Evolutionary conservation across 2,113 vertebrate species (phyloP).

Genomic region (Gasterosteus nipponicus): DNA sequence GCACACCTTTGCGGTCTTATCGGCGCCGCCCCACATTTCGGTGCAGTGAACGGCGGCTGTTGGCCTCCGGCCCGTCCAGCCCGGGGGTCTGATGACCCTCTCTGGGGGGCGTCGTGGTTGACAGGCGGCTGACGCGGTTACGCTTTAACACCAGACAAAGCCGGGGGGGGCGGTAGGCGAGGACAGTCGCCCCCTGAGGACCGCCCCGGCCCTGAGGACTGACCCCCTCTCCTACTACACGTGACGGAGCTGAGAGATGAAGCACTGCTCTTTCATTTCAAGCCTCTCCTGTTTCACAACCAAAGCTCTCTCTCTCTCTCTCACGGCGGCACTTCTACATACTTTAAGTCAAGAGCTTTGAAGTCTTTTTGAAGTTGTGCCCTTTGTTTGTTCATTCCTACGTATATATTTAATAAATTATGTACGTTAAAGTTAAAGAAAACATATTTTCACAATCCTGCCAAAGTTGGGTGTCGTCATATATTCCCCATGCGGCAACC

Average conservation of each 20-base stretch:
- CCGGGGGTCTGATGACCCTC: constrained; percentile 62
- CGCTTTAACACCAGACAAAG: constrained; percentile 68
- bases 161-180: constrained; percentile 53
- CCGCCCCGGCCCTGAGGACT: constrained; percentile 50
- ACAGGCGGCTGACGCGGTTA: constrained; percentile 65
- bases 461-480: neutral
- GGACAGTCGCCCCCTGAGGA: constrained; percentile 52
- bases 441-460: neutral
- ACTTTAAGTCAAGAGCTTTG: constrained; percentile 16
- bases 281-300: constrained; percentile 68
- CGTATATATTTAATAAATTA: neutral
- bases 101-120: constrained; percentile 59
- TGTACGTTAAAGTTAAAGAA: neutral
- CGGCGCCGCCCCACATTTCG: constrained; percentile 41
- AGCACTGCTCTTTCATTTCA: constrained; percentile 73
- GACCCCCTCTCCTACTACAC: constrained; percentile 68
- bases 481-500: neutral
- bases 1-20: constrained; percentile 20
- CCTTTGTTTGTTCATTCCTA: neutral
- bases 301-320: constrained; percentile 13
- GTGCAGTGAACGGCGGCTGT: constrained; percentile 9
- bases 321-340: neutral
- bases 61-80: constrained; percentile 34
- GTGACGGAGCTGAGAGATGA: constrained; percentile 72
- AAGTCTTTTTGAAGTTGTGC: neutral